These are phyloP conservation scores for Magallana angulata DNA, from an alignment of 1,140 invertebrate genomes.

Conservation along the genomic window DNA sequence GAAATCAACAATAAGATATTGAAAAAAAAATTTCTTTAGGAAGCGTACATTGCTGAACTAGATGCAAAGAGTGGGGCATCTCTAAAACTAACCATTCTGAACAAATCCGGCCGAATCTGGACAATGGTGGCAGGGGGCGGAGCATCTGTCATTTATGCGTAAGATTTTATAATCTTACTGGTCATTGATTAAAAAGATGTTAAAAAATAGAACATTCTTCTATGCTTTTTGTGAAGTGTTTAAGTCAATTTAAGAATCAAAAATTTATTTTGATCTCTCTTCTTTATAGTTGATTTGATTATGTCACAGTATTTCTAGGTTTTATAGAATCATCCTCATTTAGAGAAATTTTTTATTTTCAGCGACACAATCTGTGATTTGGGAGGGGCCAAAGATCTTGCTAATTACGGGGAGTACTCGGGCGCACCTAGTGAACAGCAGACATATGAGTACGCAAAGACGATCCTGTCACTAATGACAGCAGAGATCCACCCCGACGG, in stretches of 20 bases:
- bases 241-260: too few species aligned
- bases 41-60: slow-evolving; percentile 98
- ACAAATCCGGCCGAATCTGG: slow-evolving; percentile 94
- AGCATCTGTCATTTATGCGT: slow-evolving; percentile 98
- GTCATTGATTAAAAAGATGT: too few species aligned
- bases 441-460: slow-evolving; percentile 99
- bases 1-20: too few species aligned
- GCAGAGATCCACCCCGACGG: slow-evolving; percentile 89
- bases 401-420: slow-evolving; percentile 99
- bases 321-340: too few species aligned
- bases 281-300: too few species aligned
- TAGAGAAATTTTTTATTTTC: slow-evolving; percentile 42
- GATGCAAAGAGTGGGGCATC: slow-evolving; percentile 99
- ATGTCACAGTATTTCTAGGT: too few species aligned
- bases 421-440: slow-evolving; percentile 99
- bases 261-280: too few species aligned
- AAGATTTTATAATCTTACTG: slow-evolving; percentile 57
- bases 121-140: slow-evolving; percentile 99
- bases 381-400: slow-evolving; percentile 94
- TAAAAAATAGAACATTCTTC: too few species aligned
- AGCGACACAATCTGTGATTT: slow-evolving; percentile 98
- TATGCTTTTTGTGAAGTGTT: too few species aligned
- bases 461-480: slow-evolving; percentile 97
- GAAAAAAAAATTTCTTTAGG: slow-evolving; percentile 78
- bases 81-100: slow-evolving; percentile 86